Base-by-base conservation (phyloP, 2,113 vertebrate species). In the Blennius ocellaris region DNA sequence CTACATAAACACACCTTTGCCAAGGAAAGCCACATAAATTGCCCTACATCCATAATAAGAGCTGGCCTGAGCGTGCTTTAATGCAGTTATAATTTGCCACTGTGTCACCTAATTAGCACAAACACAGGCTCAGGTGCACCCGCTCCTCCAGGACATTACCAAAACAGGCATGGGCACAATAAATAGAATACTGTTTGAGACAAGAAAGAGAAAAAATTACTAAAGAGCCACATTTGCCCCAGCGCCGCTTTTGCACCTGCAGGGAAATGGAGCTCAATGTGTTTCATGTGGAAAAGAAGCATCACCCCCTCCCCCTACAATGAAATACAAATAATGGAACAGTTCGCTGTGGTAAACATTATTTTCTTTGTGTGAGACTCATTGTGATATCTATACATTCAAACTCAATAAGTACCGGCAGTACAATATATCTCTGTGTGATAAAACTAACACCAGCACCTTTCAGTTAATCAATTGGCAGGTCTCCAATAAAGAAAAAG, bases 351-450 rank as follows among this genome's bases (percentile, higher is more conserved):
- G 21, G 17, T 37, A 41, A 70, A 60, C 44, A 73, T 56, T 7
- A 62, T 48, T 52, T 14, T 47, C 12, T 36, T 30, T 7, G 9
- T 37, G 50, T 49, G 21, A 58, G 16, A 40, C 21, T 57, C 56
- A 68, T 47, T 69, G 68, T 39, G 69, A 73, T n/a, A 40, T 74
- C 40, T 44, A 37, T 8, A 61, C 17, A 45, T 40, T n/a, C n/a
- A n/a, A 48, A 61, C 11, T 37, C 38, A 56, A 55, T 58, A 12
- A 55, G 53, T 37, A 45, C 21, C 14, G 15, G 57, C n/a, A 36
- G 21, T 30, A 30, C 21, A 30, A 30, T 30, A 30, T 30, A 30
- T 15, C 8, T 55, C 17, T 15, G 7, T 14, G 5, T 36, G 62
- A 40, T 54, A 38, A 11, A 49, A 16, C 11, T 4, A 30, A 30